Evolutionary conservation across 2,113 vertebrate species (phyloP).

Genomic region (Notechis scutatus): DNA sequence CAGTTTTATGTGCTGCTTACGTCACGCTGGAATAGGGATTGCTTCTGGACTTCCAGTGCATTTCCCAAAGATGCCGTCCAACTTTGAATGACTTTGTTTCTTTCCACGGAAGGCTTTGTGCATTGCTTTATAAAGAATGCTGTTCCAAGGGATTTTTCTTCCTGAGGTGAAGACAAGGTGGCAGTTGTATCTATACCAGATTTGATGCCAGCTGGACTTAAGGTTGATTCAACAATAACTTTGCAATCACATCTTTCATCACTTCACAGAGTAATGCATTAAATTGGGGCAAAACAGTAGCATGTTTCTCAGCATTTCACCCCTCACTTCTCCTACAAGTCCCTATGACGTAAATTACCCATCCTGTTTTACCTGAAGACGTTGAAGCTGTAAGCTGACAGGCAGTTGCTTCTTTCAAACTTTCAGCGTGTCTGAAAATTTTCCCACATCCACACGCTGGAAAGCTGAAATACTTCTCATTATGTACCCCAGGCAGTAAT

Average conservation of each 20-base stretch:
- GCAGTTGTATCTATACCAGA: background rate
- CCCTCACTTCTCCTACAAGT: background rate
- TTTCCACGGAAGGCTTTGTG: background rate
- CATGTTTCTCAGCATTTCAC: background rate
- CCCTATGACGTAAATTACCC: background rate
- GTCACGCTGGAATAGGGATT: background rate
- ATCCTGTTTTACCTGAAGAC: background rate
- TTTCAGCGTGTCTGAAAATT: background rate
- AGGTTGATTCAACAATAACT: background rate
- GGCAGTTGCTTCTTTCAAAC: background rate
- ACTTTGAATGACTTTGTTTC: background rate
- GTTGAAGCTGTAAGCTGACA: background rate
- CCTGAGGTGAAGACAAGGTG: background rate
- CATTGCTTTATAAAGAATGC: background rate
- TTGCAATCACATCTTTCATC: background rate
- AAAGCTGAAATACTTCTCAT: background rate
- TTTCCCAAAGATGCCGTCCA: background rate
- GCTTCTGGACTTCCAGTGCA: background rate
- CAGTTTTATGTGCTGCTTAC: conserved; percentile 17
- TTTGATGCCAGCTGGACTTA: background rate
- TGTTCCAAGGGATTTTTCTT: background rate
- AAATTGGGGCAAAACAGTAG: background rate
- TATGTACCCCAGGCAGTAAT: background rate
- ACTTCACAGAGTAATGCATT: background rate
- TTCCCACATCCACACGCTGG: background rate